phyloP scores from a whole-genome alignment of 2,797 vertebrate species.

The Chromis chromis region DNA sequence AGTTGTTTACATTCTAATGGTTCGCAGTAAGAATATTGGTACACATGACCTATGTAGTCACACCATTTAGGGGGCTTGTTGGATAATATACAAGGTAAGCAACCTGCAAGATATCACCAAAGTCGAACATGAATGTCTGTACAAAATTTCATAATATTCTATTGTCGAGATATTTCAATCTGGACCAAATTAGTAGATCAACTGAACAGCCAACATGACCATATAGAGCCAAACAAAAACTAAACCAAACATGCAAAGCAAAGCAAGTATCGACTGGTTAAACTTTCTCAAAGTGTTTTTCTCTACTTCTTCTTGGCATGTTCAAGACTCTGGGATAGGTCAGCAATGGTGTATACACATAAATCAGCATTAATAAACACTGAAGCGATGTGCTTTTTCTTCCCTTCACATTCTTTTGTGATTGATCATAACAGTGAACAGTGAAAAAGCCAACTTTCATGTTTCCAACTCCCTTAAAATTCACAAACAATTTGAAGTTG shows the following conservation, averaged over 20 bases:
- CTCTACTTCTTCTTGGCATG: not conserved
- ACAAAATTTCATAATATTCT: no score
- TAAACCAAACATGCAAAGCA: not conserved
- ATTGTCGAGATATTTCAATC: no score
- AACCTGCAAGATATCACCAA: no score
- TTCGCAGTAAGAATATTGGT: no score
- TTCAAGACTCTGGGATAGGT: constrained; percentile 9
- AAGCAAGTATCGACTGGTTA: not conserved
- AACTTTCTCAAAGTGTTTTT: not conserved
- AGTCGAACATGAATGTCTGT: no score
- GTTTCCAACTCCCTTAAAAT: not conserved
- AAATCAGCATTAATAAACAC: constrained; percentile 18
- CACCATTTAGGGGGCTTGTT: no score
- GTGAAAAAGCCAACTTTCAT: not conserved
- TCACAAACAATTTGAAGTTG: not conserved
- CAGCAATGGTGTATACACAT: constrained; percentile 6
- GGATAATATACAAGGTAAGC: no score
- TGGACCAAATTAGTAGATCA: no score
- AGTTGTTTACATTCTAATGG: no score
- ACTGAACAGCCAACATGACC: no score
- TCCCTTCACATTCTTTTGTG: not conserved
- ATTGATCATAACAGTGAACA: not conserved
- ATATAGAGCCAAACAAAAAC: constrained; percentile 1
- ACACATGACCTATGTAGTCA: no score
- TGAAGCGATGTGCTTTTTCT: not conserved